Evolutionary conservation across 2,113 vertebrate species (phyloP), one percentile per base, ranked within the genome.

Genomic region (Plectropomus leopardus): DNA sequence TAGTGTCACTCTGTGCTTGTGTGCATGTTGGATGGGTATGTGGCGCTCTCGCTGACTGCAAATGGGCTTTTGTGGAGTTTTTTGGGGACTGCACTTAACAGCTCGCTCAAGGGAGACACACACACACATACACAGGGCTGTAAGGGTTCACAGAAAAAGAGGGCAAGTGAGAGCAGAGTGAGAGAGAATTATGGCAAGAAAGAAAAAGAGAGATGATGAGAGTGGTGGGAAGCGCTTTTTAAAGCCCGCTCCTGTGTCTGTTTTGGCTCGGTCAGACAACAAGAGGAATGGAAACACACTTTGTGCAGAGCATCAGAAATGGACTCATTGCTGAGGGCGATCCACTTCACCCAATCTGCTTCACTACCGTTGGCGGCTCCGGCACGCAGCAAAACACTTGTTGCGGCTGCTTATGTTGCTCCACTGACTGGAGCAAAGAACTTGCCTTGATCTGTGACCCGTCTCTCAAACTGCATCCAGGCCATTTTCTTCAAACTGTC

Each of bases 41-140:
- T 47, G 40, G 44, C 28, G 82, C 87, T 87, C 61, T 81, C 84
- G 90, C 92, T 86, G 85, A 77, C 93, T 93, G 93, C 91, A 94
- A 93, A 94, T 89, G 90, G 89, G 80, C 92, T 95, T 94, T 88
- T 94, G 93, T 95, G 91, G 91, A 87, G 87, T 87, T 93, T 93
- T 88, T 95, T 94, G 91, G 92, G 93, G 77, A 80, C 88, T 79
- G 94, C 94, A 94, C 95, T 96, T 92, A 94, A 93, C 90, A 87
- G 90, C 89, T 94, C 88, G 91, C 92, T 94, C 90, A 92, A 92
- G 94, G 93, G 93, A 95, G 90, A 91, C 88, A 82, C 92, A 61
- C 87, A 82, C 71, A 73, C 17, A 55, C 51, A 53, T 36, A 61
- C 26, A 65, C 58, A 71, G 84, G 88, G 88, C 91, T 91, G 81